These are phyloP conservation scores for Pseudachorutes palmiensis DNA, from an alignment of 1,140 invertebrate species.

Conservation along the genomic window DNA sequence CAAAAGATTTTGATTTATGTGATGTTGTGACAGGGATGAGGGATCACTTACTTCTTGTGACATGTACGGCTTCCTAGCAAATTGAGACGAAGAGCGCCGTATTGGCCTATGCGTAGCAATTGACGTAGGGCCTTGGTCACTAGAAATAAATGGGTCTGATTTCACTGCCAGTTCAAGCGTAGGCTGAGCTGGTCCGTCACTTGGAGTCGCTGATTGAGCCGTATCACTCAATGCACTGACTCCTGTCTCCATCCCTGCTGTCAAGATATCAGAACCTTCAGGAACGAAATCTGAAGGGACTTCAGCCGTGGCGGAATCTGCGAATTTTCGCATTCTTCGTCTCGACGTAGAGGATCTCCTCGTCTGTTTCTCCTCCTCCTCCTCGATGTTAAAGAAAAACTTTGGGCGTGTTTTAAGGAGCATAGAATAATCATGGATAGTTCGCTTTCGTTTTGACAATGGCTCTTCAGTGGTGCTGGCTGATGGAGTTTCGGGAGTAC, in stretches of 20 bases:
- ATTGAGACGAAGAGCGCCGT: slow-evolving; percentile 1
- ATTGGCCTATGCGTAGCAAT: neutral
- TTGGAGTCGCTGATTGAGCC: no score
- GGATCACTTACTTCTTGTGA: neutral
- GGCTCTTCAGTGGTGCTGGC: neutral
- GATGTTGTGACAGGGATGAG: neutral
- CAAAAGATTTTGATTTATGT: neutral
- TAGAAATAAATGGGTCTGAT: no score
- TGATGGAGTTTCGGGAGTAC: neutral
- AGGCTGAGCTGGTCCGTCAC: no score
- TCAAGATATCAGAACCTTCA: neutral
- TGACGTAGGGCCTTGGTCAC: neutral
- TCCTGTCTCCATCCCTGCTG: no score
- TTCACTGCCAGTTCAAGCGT: no score
- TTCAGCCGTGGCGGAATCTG: neutral
- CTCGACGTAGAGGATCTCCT: neutral
- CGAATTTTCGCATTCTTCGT: neutral
- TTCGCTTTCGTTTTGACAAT: slow-evolving; percentile 30
- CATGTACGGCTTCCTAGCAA: neutral
- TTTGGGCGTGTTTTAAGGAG: slow-evolving; percentile 25
- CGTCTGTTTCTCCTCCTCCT: neutral
- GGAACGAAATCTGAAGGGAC: neutral
- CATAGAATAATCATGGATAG: slow-evolving; percentile 33
- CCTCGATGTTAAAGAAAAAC: slow-evolving; percentile 4
- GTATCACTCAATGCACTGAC: no score